Conservation (phyloP, 2,113 vertebrate species). For the Vombatus ursinus region DNA sequence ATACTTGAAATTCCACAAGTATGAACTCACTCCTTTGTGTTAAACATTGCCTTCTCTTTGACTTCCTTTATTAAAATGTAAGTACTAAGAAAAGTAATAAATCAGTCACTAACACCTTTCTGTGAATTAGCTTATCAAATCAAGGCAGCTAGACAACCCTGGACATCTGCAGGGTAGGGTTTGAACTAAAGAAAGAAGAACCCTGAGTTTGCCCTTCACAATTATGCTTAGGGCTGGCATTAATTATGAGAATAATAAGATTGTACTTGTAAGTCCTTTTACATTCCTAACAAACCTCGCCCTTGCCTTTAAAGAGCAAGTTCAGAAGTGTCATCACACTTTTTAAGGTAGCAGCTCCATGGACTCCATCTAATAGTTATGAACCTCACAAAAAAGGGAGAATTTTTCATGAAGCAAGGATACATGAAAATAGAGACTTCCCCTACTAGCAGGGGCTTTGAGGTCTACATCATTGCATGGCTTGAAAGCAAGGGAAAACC, state of each 20-base stretch:
- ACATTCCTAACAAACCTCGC: neutral
- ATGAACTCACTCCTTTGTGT: neutral
- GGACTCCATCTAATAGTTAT: neutral
- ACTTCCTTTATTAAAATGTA: neutral
- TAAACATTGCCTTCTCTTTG: neutral
- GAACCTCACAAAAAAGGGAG: conserved; percentile 1
- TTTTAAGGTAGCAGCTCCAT: neutral
- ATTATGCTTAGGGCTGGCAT: neutral
- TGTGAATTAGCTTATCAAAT: neutral
- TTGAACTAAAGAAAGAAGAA: neutral
- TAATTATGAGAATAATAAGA: neutral
- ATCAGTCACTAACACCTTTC: neutral
- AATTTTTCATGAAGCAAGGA: neutral
- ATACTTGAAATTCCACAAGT: neutral
- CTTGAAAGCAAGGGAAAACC: neutral
- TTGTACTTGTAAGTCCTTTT: neutral
- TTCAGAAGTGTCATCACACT: neutral
- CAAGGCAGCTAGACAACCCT: neutral
- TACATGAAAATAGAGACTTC: neutral
- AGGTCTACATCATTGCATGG: neutral
- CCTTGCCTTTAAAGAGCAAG: neutral
- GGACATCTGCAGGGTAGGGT: neutral
- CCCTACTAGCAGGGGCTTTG: neutral
- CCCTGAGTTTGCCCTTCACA: neutral
- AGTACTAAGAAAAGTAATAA: neutral